Conservation (phyloP, 1,140 invertebrate species). For the Agraylea sexmaculata region DNA sequence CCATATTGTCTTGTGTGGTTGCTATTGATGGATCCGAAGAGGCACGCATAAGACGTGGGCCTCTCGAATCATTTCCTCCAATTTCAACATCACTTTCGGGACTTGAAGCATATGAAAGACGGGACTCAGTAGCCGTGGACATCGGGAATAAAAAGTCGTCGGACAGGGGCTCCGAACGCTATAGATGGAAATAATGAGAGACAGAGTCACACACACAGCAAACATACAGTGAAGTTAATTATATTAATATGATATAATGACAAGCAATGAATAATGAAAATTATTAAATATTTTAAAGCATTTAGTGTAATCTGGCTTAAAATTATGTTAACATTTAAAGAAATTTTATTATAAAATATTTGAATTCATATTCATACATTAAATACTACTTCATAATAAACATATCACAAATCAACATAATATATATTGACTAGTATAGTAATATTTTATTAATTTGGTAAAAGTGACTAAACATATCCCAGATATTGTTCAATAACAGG, state of each 20-base stretch:
- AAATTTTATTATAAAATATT: too few species aligned
- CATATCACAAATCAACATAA: slow-evolving; percentile 25
- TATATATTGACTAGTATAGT: slow-evolving; percentile 16
- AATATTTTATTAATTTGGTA: slow-evolving; percentile 4
- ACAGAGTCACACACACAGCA: slow-evolving; percentile 7
- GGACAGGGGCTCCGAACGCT: slow-evolving; percentile 65
- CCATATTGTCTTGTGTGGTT: slow-evolving; percentile 49
- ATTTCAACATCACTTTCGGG: slow-evolving; percentile 90
- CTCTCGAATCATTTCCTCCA: slow-evolving; percentile 57
- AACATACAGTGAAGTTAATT: slow-evolving; percentile 8
- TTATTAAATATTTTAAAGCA: too few species aligned
- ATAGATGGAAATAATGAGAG: slow-evolving; percentile 11
- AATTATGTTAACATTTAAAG: too few species aligned
- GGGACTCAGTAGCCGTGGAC: slow-evolving; percentile 61
- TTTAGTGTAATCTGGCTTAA: too few species aligned
- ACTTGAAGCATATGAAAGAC: slow-evolving; percentile 89
- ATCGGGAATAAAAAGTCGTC: slow-evolving; percentile 97
- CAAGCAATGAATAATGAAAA: neutral
- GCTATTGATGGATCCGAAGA: slow-evolving; percentile 73
- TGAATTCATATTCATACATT: neutral
- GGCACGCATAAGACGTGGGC: slow-evolving; percentile 62
- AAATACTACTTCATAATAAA: slow-evolving; percentile 18
- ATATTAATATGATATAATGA: slow-evolving; percentile 1
- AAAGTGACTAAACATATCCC: slow-evolving; percentile 46
- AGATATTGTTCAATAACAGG: slow-evolving; percentile 53